Evolutionary conservation across 2,888 invertebrate genomes (phyloP), one percentile per base, ranked within the genome.

Genomic region (Chironomus riparius): DNA sequence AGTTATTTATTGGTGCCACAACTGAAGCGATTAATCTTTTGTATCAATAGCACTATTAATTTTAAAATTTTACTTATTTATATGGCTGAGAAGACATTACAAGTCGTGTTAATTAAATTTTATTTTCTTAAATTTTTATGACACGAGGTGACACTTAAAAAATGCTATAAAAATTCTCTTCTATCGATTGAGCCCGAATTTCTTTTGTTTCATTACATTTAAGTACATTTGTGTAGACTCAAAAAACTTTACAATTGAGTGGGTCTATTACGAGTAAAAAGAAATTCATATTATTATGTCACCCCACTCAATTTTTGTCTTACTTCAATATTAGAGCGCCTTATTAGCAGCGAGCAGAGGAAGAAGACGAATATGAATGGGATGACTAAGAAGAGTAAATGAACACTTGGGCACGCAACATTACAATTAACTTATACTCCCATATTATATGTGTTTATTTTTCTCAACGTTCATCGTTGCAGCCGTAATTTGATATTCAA

Each of bases 381-480:
- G 56, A 61, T 24, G 50, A 15, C 5, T 12, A 72, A 61, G 18
- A 56, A 61, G 61, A 72, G 10, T 4, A 15, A n/a, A 48, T 24
- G 47, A 61, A 62, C 72, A 72, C 72, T 72, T 72, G 72, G 47
- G 62, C 72, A 72, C 72, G 72, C 72, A 72, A 72, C 50, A 22
- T 38, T 12, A 56, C 70, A 70, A 70, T 72, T 72, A 72, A 72
- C 21, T 15, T 65, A 65, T 65, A 15, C 15, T 15, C 18, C 18
- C 18, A 15, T 15, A 15, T 56, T 56, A 18, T 22, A 18, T 21
- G 18, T 22, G 22, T 70, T 70, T 70, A 15, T 18, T 13, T 18
- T 70, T 47, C 70, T 22, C 56, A 24, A 13, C 65, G 18, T 65
- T 65, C 22, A 4, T 13, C 18, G 22, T 65, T 13, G 68, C 28